Evolutionary conservation across 2,113 vertebrate species (phyloP).

Genomic region (Gallinago paraguaiae): DNA sequence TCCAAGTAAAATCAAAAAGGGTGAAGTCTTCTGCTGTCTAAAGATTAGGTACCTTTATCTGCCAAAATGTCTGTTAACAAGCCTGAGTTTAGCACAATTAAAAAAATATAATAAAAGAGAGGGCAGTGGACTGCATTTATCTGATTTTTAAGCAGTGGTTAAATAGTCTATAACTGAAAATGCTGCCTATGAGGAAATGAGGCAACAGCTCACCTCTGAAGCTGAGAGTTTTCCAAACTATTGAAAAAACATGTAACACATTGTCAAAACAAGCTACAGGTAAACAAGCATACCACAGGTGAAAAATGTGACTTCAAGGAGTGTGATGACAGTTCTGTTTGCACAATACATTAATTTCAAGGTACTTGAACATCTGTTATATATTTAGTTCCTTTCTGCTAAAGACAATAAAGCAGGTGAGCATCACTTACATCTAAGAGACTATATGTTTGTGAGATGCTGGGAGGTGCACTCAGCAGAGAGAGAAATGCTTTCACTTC

Average conservation of each 20-base stretch:
- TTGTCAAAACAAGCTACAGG: constrained; percentile 28
- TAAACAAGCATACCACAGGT: constrained; percentile 19
- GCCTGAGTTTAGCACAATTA: no score
- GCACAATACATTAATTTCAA: constrained; percentile 20
- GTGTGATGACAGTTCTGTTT: constrained; percentile 33
- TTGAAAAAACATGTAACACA: neutral
- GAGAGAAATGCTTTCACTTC: neutral
- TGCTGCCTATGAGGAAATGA: neutral
- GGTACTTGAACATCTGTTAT: constrained; percentile 26
- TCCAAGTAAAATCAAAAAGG: neutral
- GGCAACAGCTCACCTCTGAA: neutral
- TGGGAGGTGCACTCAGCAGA: neutral
- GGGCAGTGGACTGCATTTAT: neutral
- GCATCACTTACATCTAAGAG: neutral
- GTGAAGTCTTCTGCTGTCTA: neutral
- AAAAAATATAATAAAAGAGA: no score
- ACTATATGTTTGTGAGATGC: constrained; percentile 8
- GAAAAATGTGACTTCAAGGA: constrained; percentile 32
- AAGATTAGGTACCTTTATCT: neutral
- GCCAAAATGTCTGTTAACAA: no score
- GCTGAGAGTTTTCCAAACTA: neutral
- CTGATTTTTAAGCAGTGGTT: neutral
- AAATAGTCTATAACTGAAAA: neutral
- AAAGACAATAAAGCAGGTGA: constrained; percentile 30
- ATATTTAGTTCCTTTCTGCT: neutral